phyloP scores from a whole-genome alignment of 2,888 invertebrate species.

The Axea sp. region DNA sequence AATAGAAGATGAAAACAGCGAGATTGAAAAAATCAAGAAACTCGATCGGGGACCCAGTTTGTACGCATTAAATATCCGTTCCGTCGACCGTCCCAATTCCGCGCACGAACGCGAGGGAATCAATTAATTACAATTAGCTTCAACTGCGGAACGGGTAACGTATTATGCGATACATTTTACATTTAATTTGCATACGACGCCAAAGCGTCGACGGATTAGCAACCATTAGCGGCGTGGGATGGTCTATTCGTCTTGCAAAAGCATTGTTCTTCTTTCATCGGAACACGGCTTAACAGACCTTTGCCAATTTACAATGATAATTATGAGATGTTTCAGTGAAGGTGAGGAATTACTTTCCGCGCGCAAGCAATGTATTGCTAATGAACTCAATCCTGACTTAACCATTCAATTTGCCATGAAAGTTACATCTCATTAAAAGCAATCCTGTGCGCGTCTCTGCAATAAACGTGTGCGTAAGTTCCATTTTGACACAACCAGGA shows the following conservation, averaged over 20 bases:
- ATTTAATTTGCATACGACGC: conserved; percentile 66
- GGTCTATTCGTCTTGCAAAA: conserved; percentile 52
- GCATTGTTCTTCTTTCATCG: conserved; percentile 56
- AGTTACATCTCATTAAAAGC: conserved; percentile 41
- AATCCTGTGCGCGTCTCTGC: conserved; percentile 18
- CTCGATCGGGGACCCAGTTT: conserved; percentile 31
- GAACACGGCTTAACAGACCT: conserved; percentile 54
- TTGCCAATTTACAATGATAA: conserved; percentile 60
- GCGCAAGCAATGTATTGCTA: conserved; percentile 48
- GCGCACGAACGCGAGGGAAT: conserved; percentile 42
- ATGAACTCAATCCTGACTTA: conserved; percentile 51
- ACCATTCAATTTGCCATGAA: conserved; percentile 51
- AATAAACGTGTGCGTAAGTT: conserved; percentile 12
- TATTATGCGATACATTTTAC: conserved; percentile 65
- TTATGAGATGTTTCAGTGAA: conserved; percentile 53
- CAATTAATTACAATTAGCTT: conserved; percentile 59
- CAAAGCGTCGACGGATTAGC: conserved; percentile 64
- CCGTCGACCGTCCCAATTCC: conserved; percentile 39
- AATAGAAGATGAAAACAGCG: neutral
- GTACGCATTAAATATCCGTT: conserved; percentile 29
- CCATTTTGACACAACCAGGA: too few species aligned
- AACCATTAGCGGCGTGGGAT: conserved; percentile 62
- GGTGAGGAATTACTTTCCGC: conserved; percentile 47
- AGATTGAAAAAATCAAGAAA: conserved; percentile 1
- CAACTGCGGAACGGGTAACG: conserved; percentile 33